Conservation (phyloP, 2,113 vertebrate species). For the Pithys albifrons region DNA sequence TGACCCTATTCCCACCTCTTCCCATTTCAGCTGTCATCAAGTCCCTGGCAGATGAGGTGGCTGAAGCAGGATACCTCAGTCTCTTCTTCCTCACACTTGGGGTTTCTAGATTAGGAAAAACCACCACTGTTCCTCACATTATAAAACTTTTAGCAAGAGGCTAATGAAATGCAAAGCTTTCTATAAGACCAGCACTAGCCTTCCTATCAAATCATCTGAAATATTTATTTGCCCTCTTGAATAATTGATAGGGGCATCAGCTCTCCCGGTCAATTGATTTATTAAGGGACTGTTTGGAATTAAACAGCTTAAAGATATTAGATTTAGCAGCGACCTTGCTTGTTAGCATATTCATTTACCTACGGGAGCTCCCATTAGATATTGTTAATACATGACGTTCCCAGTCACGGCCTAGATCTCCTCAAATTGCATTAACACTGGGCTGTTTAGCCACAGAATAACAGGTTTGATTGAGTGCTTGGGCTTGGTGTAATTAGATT, state of each 20-base stretch:
- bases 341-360: conserved; percentile 93
- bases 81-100: conserved; percentile 25
- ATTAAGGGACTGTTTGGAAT: conserved; percentile 91
- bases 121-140: conserved; percentile 75
- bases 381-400: conserved; percentile 90
- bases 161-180: conserved; percentile 88
- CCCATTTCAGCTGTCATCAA: background rate
- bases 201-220: conserved; percentile 88
- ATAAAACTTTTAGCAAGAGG: conserved; percentile 86
- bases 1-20: conserved; percentile 51
- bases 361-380: conserved; percentile 89
- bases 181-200: conserved; percentile 78
- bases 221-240: conserved; percentile 89
- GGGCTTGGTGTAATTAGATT: conserved; percentile 89
- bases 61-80: conserved; percentile 32
- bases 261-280: conserved; percentile 90
- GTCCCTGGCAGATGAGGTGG: background rate
- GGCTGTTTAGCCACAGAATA: conserved; percentile 89
- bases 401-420: conserved; percentile 83
- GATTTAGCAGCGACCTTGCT: conserved; percentile 88
- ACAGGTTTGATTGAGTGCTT: conserved; percentile 89
- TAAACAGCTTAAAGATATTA: conserved; percentile 94
- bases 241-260: conserved; percentile 92
- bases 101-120: conserved; percentile 46
- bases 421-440: conserved; percentile 88